Percentiles rank a stretch among this genome's conserved stretches.
Conservation (phyloP, 2,797 vertebrate genomes). For the Pseudochromis fuscus region DNA sequence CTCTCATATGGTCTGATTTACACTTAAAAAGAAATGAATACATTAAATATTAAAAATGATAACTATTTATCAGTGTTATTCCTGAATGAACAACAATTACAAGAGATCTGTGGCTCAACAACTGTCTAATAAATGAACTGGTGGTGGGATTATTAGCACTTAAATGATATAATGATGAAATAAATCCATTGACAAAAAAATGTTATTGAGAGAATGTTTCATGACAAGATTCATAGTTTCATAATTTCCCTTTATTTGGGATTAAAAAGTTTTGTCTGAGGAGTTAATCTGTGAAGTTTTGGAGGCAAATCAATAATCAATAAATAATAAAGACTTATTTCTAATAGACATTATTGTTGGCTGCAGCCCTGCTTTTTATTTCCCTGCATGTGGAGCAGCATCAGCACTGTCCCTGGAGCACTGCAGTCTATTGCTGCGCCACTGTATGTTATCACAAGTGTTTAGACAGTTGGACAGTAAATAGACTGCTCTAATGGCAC, state of each 20-base stretch:
- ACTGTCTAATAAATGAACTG: not conserved
- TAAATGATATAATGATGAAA: not conserved
- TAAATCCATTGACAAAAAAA: not conserved
- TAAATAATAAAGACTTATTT: too few species aligned
- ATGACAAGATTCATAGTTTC: not conserved
- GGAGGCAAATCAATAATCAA: not conserved
- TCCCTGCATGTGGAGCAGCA: slow-evolving; percentile 24
- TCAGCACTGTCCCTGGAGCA: slow-evolving; percentile 47
- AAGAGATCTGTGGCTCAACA: not conserved
- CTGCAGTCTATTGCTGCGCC: slow-evolving; percentile 40
- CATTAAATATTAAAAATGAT: too few species aligned
- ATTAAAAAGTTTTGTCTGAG: too few species aligned
- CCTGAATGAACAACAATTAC: not conserved
- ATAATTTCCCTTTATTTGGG: too few species aligned
- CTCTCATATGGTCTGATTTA: not conserved
- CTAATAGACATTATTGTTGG: slow-evolving; percentile 1
- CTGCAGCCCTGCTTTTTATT: slow-evolving; percentile 13
- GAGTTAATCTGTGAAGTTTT: slow-evolving; percentile 11
- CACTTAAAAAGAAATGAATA: not conserved
- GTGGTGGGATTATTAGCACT: not conserved
- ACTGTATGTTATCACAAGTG: slow-evolving; percentile 81
- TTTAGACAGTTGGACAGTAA: slow-evolving; percentile 81
- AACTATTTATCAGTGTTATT: not conserved
- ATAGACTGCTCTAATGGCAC: slow-evolving; percentile 72
- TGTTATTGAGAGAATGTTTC: not conserved